These are phyloP conservation scores for Epizoanthus stellaris DNA, from an alignment of 92 coral and sea anemone species.

Conservation along the genomic window DNA sequence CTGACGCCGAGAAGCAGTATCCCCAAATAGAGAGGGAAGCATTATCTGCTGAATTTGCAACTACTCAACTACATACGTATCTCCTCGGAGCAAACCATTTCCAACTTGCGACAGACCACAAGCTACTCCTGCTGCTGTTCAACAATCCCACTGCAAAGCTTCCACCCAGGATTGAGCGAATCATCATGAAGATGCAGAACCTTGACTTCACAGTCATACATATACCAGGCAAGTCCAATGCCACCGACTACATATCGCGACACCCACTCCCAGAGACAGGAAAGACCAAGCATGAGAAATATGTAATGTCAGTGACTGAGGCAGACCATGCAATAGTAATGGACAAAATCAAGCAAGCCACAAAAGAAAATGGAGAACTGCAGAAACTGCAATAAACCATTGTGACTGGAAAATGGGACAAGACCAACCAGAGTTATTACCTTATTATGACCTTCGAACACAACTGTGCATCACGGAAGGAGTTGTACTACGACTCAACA, in stretches of 20 bases:
- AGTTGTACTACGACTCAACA: slow-evolving; percentile 54
- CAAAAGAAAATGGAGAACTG: slow-evolving; percentile 36
- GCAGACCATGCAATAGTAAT: slow-evolving; percentile 62
- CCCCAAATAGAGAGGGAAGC: too few species aligned
- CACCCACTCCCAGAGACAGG: too few species aligned
- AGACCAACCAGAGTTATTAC: slow-evolving; percentile 36
- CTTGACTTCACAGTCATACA: slow-evolving; percentile 61
- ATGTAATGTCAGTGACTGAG: slow-evolving; percentile 54
- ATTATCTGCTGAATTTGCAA: too few species aligned
- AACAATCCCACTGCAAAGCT: slow-evolving; percentile 75
- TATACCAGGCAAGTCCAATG: too few species aligned
- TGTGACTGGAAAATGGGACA: slow-evolving; percentile 53
- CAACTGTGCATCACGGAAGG: slow-evolving; percentile 56
- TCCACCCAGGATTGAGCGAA: slow-evolving; percentile 70
- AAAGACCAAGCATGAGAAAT: slow-evolving; percentile 22
- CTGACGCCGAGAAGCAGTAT: too few species aligned
- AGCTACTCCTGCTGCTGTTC: too few species aligned
- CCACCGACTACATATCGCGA: too few species aligned
- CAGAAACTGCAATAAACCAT: slow-evolving; percentile 46
- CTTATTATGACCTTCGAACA: slow-evolving; percentile 58
- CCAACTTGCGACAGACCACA: too few species aligned
- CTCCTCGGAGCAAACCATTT: too few species aligned
- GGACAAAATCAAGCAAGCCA: slow-evolving; percentile 50
- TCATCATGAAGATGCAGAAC: slow-evolving; percentile 76
- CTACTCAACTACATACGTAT: too few species aligned